Evolutionary conservation across 2,797 vertebrate genomes (phyloP).

Genomic region (Mus minutoides): DNA sequence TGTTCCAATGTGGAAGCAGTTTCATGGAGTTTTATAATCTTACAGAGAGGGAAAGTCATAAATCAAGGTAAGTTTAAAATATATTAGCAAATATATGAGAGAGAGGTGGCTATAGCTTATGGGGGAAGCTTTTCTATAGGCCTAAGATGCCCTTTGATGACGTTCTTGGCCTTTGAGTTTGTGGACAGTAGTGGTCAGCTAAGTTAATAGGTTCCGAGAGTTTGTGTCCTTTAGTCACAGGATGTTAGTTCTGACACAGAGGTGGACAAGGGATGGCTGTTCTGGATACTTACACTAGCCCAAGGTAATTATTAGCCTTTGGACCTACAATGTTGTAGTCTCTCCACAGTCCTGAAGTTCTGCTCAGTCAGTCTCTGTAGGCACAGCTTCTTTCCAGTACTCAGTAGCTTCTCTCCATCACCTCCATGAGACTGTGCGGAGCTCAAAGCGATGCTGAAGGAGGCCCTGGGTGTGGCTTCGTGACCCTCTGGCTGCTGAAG

Average conservation of each 20-base stretch:
- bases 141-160: too few species aligned
- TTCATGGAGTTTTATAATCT: neutral
- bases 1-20: neutral
- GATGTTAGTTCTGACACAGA: neutral
- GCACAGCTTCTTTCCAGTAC: neutral
- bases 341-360: neutral
- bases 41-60: neutral
- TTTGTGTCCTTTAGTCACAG: neutral
- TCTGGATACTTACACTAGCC: neutral
- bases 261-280: neutral
- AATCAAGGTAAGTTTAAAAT: neutral
- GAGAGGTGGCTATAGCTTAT: too few species aligned
- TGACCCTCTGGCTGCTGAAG: neutral
- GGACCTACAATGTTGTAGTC: too few species aligned
- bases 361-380: neutral
- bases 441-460: neutral
- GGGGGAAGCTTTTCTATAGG: neutral
- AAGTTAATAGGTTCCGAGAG: neutral
- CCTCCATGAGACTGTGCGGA: neutral
- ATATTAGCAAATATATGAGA: neutral
- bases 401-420: neutral
- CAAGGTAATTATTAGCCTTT: neutral
- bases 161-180: neutral
- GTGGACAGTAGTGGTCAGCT: neutral
- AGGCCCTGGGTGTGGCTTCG: neutral